Percentiles rank a stretch among this genome's conserved stretches.
phyloP scores from a whole-genome alignment of 2,113 vertebrate species.

The Opisthocomus hoazin region DNA sequence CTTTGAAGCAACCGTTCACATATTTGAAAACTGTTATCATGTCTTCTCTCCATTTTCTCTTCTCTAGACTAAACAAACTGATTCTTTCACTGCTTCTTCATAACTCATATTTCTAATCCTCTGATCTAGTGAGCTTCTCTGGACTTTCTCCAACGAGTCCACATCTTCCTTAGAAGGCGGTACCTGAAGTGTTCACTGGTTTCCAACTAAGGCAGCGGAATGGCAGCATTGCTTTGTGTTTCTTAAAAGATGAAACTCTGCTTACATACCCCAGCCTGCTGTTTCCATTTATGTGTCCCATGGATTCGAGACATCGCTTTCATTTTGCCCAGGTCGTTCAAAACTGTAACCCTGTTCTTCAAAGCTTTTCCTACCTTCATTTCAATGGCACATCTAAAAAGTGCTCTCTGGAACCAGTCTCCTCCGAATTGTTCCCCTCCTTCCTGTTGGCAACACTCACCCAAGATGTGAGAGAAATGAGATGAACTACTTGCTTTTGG shows the following conservation, averaged over 20 bases:
- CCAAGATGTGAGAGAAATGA: not conserved
- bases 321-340: not conserved
- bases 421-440: not conserved
- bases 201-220: constrained; percentile 55
- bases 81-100: constrained; percentile 36
- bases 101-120: constrained; percentile 60
- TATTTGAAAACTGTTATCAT: constrained; percentile 46
- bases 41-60: constrained; percentile 13
- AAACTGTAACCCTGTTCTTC: not conserved
- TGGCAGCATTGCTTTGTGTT: not conserved
- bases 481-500: not conserved
- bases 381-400: not conserved
- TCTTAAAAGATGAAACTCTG: not conserved
- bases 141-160: constrained; percentile 49
- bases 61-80: constrained; percentile 60
- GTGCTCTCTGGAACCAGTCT: not conserved
- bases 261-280: not conserved
- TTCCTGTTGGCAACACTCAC: not conserved
- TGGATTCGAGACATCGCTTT: not conserved
- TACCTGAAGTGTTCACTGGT: not conserved
- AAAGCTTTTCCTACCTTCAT: not conserved
- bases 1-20: constrained; percentile 38
- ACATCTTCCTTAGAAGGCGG: not conserved
- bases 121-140: constrained; percentile 47
- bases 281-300: not conserved